Base-by-base conservation (phyloP, 2,113 vertebrate genomes). In the Otus sunia region DNA sequence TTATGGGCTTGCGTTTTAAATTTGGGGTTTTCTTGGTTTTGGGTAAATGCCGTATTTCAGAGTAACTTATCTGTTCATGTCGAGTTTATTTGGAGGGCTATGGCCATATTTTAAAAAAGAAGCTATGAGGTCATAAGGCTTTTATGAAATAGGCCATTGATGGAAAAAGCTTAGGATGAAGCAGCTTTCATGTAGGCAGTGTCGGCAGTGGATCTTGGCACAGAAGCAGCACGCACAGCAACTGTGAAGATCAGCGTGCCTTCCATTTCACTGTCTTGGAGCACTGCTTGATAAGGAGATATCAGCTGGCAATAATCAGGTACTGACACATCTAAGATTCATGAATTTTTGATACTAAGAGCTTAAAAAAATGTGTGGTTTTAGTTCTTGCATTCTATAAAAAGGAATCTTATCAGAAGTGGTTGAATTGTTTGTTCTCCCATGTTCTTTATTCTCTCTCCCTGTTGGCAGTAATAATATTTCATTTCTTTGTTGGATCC, bases 61-160 rank as follows among this genome's bases (percentile, higher is more conserved):
- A 74, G 18, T 66, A 80, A 84, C 25, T 93, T 78, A 39, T 89
- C 72, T 88, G 47, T 86, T 88, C 27, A 7, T 34, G 17, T 73
- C 0, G 2, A 76, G 39, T 72, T 93, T 89, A 86, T 94, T 94
- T 59, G 67, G 84, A 56, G 79, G 58, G 64, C 77, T 78, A 23
- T 15, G 59, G 56, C 41, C 45, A 39, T 78, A 34, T 58, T 94
- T 94, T 94, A 39, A 82, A 94, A 93, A 88, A 90, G 50, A 59
- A 84, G 34, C 62, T 91, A 68, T 89, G 83, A 94, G 15, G 45
- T 94, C 86, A 94, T 86, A 71, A 81, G 73, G 43, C 29, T 96
- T 91, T 25, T 69, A 90, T 92, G 94, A 95, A 96, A 80, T 86
- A 95, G 83, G 80, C 80, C 89, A 86, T 94, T 94, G 94, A 92